These are phyloP conservation scores for Diarsia rubi DNA, from an alignment of 2,888 invertebrate genomes.

Conservation along the genomic window DNA sequence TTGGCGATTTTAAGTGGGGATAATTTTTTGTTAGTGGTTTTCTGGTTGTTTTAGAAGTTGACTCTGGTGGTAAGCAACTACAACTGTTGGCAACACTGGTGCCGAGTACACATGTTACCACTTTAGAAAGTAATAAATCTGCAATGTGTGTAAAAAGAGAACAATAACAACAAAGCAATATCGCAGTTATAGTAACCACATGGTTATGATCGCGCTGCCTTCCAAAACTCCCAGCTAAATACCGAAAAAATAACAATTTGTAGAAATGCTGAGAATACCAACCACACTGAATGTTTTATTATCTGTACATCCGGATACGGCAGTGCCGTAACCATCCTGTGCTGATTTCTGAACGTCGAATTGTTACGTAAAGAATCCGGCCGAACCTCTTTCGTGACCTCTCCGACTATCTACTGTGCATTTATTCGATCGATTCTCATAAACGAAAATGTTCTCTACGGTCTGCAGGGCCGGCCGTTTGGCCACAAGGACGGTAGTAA, in stretches of 20 bases:
- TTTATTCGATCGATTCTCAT: constrained; percentile 76
- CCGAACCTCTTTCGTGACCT: constrained; percentile 74
- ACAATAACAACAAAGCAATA: not conserved
- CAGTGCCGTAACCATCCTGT: constrained; percentile 63
- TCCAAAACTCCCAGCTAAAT: not conserved
- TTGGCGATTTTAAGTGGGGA: too few species aligned
- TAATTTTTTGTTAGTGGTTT: too few species aligned
- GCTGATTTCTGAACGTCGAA: constrained; percentile 67
- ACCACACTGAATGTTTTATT: constrained; percentile 17
- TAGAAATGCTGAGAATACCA: constrained; percentile 26
- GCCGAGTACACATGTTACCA: too few species aligned
- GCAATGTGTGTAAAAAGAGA: too few species aligned
- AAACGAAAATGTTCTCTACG: constrained; percentile 88
- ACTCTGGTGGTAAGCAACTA: too few species aligned
- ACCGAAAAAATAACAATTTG: not conserved
- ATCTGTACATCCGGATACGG: constrained; percentile 61
- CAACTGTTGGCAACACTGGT: too few species aligned
- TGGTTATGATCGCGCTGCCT: not conserved
- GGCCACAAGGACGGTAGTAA: constrained; percentile 88
- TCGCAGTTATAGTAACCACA: not conserved
- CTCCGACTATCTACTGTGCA: constrained; percentile 73
- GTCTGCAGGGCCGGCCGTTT: constrained; percentile 88
- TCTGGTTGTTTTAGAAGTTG: too few species aligned
- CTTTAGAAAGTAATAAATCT: too few species aligned
- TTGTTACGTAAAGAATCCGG: constrained; percentile 83